Evolutionary conservation across 2,113 vertebrate genomes (phyloP).

Genomic region (Archilochus colubris): DNA sequence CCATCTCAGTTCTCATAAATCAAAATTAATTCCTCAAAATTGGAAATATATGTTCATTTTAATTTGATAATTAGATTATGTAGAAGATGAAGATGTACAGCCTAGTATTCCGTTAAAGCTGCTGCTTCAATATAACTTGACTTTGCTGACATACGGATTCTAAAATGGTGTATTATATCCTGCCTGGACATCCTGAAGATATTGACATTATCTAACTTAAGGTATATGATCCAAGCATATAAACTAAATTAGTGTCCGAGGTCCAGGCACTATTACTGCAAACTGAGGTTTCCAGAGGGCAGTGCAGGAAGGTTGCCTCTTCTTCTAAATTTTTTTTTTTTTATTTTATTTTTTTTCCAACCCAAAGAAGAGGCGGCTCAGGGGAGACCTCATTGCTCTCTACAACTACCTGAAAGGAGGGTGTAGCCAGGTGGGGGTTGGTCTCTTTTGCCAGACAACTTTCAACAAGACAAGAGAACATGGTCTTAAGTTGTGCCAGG

Average conservation of each 20-base stretch:
- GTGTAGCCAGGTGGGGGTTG: too few relatives aligned
- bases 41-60: background rate
- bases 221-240: background rate
- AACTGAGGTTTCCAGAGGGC: background rate
- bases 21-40: background rate
- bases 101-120: background rate
- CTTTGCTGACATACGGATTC: background rate
- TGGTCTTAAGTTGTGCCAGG: too few relatives aligned
- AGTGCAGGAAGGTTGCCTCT: background rate
- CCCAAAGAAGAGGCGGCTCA: too few relatives aligned
- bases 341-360: too few relatives aligned
- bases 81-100: background rate
- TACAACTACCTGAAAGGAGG: too few relatives aligned
- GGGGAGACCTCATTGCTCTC: too few relatives aligned
- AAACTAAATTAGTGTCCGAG: background rate
- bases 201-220: background rate
- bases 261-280: background rate
- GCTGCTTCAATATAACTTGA: background rate
- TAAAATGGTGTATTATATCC: background rate
- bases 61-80: background rate
- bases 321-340: background rate
- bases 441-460: too few relatives aligned
- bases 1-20: background rate
- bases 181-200: background rate
- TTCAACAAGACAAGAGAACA: too few relatives aligned